Conservation (phyloP, 2,888 invertebrate species). For the Agrotis ipsilon region DNA sequence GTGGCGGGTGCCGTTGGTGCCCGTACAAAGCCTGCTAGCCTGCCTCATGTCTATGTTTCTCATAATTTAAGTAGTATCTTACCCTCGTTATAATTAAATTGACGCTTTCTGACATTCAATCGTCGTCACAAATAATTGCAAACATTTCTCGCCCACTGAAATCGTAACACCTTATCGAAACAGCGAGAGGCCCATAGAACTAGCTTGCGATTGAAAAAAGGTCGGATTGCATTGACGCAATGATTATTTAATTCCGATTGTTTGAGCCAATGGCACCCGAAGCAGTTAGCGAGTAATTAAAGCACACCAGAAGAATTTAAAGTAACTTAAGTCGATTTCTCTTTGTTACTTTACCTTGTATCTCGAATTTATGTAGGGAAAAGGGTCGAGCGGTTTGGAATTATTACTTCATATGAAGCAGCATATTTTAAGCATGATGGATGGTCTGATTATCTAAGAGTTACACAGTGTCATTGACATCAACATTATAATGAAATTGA, state of each 20-base stretch:
- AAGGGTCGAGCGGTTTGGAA: slow-evolving; percentile 58
- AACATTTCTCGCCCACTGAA: slow-evolving; percentile 10
- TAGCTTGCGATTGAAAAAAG: slow-evolving; percentile 21
- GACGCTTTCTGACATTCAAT: slow-evolving; percentile 23
- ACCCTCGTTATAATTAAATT: slow-evolving; percentile 47
- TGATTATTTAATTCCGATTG: slow-evolving; percentile 36
- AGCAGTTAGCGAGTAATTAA: slow-evolving; percentile 29
- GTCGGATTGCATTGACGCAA: slow-evolving; percentile 26
- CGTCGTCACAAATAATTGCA: slow-evolving; percentile 14
- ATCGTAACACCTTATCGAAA: slow-evolving; percentile 4
- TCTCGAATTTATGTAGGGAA: slow-evolving; percentile 41
- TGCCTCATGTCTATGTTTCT: slow-evolving; percentile 13
- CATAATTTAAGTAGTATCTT: slow-evolving; percentile 27
- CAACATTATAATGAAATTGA: slow-evolving; percentile 65
- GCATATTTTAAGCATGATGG: slow-evolving; percentile 46
- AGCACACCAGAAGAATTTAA: slow-evolving; percentile 22
- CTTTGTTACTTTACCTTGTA: slow-evolving; percentile 35
- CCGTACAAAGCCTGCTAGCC: slow-evolving; percentile 1
- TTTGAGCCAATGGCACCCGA: slow-evolving; percentile 7
- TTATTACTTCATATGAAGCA: slow-evolving; percentile 52
- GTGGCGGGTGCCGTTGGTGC: slow-evolving; percentile 6
- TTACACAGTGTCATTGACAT: slow-evolving; percentile 68
- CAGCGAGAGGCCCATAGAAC: slow-evolving; percentile 1
- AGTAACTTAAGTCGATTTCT: slow-evolving; percentile 29
- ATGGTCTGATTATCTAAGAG: slow-evolving; percentile 61